Evolutionary conservation across 2,797 vertebrate genomes (phyloP).

Genomic region (Sebastes melanostomus): DNA sequence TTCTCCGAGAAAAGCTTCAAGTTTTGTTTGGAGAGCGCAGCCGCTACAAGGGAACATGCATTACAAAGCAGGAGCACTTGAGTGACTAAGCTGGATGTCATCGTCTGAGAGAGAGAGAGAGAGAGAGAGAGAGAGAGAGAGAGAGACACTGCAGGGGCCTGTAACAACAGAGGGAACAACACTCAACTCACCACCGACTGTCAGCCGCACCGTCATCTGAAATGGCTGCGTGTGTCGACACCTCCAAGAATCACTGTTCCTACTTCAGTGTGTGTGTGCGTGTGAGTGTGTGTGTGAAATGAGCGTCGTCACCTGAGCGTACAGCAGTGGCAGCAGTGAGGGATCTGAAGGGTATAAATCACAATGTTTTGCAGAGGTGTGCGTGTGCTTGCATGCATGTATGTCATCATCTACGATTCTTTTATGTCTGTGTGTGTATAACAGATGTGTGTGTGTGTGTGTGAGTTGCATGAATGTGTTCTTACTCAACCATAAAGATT

Average conservation of each 20-base stretch:
- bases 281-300: constrained; percentile 2
- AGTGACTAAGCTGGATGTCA: constrained; percentile 77
- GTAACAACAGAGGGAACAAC: constrained; percentile 68
- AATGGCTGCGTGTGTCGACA: constrained; percentile 74
- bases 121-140: too few relatives aligned
- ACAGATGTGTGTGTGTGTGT: constrained; percentile 2
- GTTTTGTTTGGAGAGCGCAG: constrained; percentile 40
- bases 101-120: constrained; percentile 45
- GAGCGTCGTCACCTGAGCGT: constrained; percentile 45
- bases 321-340: constrained; percentile 1
- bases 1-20: constrained; percentile 15
- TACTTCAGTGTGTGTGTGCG: constrained; percentile 28
- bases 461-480: background rate
- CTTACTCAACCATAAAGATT: background rate
- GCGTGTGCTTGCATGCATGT: constrained; percentile 4
- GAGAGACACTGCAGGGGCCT: constrained; percentile 48
- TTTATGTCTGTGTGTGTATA: background rate
- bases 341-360: constrained; percentile 28
- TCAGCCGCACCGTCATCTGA: constrained; percentile 67
- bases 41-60: constrained; percentile 50
- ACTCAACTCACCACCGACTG: constrained; percentile 53
- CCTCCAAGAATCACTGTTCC: constrained; percentile 55
- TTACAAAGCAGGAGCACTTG: constrained; percentile 71
- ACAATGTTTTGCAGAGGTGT: background rate
- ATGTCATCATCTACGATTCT: constrained; percentile 16